Conservation (phyloP, 30 jellyfish, hydroid and myxozoan species). For the Aurelia aurita complex sp. Pacific region DNA sequence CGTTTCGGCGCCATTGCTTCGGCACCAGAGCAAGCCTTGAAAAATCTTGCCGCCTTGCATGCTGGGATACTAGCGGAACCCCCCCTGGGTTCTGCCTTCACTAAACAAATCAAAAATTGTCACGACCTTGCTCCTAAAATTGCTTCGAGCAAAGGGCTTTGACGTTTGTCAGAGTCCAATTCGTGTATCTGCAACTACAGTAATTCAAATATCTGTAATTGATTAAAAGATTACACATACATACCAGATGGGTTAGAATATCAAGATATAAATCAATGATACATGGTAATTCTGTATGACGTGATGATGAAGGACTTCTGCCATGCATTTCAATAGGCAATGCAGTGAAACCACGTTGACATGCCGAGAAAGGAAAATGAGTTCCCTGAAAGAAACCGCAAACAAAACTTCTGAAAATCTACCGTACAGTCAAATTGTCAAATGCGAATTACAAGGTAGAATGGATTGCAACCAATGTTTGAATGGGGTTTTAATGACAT, state of each 20-base stretch:
- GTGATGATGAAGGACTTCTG: slow-evolving; percentile 20
- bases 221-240: not conserved
- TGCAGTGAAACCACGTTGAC: slow-evolving; percentile 90
- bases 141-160: no score
- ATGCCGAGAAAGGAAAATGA: slow-evolving; percentile 83
- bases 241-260: slow-evolving; percentile 55
- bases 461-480: not conserved
- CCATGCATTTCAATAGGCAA: slow-evolving; percentile 74
- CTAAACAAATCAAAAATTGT: no score
- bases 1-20: no score
- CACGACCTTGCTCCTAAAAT: no score
- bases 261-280: slow-evolving; percentile 70
- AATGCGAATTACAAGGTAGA: not conserved
- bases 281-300: slow-evolving; percentile 57
- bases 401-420: not conserved
- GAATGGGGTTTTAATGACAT: not conserved
- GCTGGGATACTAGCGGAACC: no score
- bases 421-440: not conserved
- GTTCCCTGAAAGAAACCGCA: slow-evolving; percentile 74
- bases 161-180: no score
- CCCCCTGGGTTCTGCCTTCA: no score
- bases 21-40: no score
- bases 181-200: no score
- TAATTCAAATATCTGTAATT: not conserved
- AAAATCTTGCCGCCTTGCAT: no score